Conservation (phyloP, 2,888 invertebrate species). For the Drosophila atripex region DNA sequence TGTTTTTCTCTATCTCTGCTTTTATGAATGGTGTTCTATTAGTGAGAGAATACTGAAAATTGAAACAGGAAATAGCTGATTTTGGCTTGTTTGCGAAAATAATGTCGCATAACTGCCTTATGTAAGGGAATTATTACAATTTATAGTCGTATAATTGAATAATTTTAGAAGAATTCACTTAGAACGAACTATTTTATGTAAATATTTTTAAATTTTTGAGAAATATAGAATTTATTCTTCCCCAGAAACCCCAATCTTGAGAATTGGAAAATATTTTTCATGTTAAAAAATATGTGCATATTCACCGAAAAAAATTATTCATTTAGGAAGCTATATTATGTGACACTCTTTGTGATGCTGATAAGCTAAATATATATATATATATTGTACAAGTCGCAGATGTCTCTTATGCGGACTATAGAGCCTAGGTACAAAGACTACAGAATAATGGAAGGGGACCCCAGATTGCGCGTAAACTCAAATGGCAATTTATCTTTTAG, state of each 20-base stretch:
- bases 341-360: background rate
- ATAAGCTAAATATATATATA: background rate
- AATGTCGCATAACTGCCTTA: constrained; percentile 22
- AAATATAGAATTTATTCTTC: no score
- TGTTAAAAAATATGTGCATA: no score
- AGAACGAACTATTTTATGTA: no score
- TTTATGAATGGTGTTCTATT: background rate
- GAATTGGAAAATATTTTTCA: no score
- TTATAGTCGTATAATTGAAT: no score
- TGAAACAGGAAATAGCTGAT: constrained; percentile 62
- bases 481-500: background rate
- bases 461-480: background rate
- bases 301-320: no score
- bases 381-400: background rate
- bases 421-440: background rate
- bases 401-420: background rate
- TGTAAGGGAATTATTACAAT: background rate
- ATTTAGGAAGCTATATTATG: background rate
- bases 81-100: constrained; percentile 53
- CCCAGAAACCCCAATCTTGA: no score
- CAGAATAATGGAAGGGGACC: background rate
- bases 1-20: background rate
- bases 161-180: no score
- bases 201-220: no score
- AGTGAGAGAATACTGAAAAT: constrained; percentile 25